Base-by-base conservation (phyloP, 2,888 invertebrate genomes). In the Tenodera sinensis region DNA sequence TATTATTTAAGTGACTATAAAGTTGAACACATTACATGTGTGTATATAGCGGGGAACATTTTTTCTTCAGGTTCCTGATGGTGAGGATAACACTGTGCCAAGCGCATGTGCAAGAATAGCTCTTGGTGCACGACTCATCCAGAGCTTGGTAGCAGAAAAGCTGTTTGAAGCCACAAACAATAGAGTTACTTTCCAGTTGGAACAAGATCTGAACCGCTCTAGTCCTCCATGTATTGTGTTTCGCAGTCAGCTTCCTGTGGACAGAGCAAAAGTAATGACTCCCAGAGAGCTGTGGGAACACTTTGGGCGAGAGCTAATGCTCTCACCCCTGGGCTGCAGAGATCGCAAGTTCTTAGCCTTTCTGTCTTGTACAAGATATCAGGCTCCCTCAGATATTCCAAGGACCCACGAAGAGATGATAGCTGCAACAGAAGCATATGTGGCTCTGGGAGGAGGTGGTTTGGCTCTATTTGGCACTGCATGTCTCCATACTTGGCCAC, bases 371-470 rank as follows among this genome's bases (percentile, higher is more conserved):
- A 98, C 98, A 0, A 94, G 96, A 91, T 98, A 97, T 93, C 94
- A 96, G 91, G 84, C 84, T 4, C 27, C 42, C 7, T n/a, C 34
- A 15, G 90, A 91, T 47, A 94, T 95, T 4, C 95, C 95, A 87
- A 95, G 95, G 91, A 95, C 95, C 0, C 96, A 97, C 92, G 95
- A 96, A 87, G 96, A 96, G 92, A 95, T 96, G 54, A 94, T 96
- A 91, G 94, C 95, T 2, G 94, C 96, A 91, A 96, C 97, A 12
- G 95, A 96, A 92, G 98, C 96, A 0, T 97, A 98, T 93, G 97
- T 97, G n/a, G 98, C 98, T 0, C 94, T 98, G 89, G 98, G 98
- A 83, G 97, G 97, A 27, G 98, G 98, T 42, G 98, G 98, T 0
- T 94, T 99, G 90, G 99, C 98, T 12, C 93, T 99, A 25, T 97